Conservation (phyloP, 2,797 vertebrate genomes). For the Pseudocheirus occidentalis region DNA sequence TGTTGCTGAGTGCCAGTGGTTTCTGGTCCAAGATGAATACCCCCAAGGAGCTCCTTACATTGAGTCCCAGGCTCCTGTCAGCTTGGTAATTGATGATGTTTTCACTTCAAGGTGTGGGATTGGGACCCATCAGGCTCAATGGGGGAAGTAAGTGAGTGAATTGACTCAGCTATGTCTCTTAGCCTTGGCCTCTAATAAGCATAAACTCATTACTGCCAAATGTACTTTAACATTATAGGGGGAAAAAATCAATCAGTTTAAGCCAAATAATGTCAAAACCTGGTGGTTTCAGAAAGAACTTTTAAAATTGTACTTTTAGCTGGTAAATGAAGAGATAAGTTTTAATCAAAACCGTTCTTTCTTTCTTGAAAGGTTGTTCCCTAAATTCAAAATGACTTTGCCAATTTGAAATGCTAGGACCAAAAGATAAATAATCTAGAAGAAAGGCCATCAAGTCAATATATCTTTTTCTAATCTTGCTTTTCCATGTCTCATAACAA, state of each 20-base stretch:
- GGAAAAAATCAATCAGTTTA: slow-evolving; percentile 62
- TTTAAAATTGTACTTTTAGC: slow-evolving; percentile 61
- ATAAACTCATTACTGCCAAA: slow-evolving; percentile 88
- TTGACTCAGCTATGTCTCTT: slow-evolving; percentile 91
- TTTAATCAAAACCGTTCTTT: slow-evolving; percentile 58
- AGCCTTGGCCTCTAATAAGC: slow-evolving; percentile 86
- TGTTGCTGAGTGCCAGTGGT: slow-evolving; percentile 83
- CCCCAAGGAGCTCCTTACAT: slow-evolving; percentile 89
- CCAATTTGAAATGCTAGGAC: slow-evolving; percentile 64
- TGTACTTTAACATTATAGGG: slow-evolving; percentile 72
- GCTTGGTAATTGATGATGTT: slow-evolving; percentile 95
- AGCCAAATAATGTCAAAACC: slow-evolving; percentile 67
- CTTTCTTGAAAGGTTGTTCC: slow-evolving; percentile 21
- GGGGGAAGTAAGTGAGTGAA: slow-evolving; percentile 85
- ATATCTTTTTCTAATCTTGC: slow-evolving; percentile 51
- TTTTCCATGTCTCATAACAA: slow-evolving; percentile 53
- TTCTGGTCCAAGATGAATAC: slow-evolving; percentile 89
- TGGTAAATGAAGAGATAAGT: slow-evolving; percentile 51
- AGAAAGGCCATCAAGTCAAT: not conserved
- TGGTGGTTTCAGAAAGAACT: slow-evolving; percentile 17
- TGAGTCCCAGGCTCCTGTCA: slow-evolving; percentile 90
- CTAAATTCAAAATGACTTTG: slow-evolving; percentile 58
- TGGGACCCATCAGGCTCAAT: slow-evolving; percentile 84
- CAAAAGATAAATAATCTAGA: slow-evolving; percentile 62
- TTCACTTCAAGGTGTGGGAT: slow-evolving; percentile 94